Percentiles rank a stretch among this genome's conserved stretches.
phyloP scores from a whole-genome alignment of 2,113 vertebrate species.

The Anser brachyrhynchus region DNA sequence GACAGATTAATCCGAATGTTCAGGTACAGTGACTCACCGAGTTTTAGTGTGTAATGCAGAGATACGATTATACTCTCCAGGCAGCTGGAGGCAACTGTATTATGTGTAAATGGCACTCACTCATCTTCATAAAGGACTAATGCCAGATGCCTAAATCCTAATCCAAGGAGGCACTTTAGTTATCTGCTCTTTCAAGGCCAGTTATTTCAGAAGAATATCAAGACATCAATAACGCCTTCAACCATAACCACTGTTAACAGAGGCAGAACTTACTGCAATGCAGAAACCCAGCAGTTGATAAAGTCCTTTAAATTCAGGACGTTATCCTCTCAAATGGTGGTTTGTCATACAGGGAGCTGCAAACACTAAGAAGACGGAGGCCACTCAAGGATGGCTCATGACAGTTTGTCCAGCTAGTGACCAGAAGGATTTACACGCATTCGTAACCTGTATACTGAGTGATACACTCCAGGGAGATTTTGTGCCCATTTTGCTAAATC shows the following conservation, averaged over 20 bases:
- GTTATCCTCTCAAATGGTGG: accelerated
- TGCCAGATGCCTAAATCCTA: accelerated
- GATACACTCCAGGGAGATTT: not conserved
- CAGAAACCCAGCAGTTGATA: not conserved
- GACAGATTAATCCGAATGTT: not conserved
- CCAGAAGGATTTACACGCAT: accelerated
- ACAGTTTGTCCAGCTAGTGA: not conserved
- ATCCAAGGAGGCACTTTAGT: not conserved
- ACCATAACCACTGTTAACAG: not conserved
- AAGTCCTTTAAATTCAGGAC: not conserved
- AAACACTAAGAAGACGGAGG: not conserved
- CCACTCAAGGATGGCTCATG: not conserved
- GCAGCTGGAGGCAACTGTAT: not conserved
- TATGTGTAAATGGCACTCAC: not conserved
- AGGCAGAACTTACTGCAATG: not conserved
- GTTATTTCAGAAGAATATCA: not conserved
- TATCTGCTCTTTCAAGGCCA: not conserved
- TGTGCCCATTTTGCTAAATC: not conserved
- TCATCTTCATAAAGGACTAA: not conserved
- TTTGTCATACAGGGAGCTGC: too few species aligned
- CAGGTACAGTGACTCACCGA: not conserved
- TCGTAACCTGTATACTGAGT: not conserved
- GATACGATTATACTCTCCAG: not conserved
- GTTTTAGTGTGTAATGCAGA: not conserved
- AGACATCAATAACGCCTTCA: not conserved